These are phyloP conservation scores for Temnopleurus reevesii DNA, from an alignment of 53 echinoderm and acorn worm species.

Conservation along the genomic window DNA sequence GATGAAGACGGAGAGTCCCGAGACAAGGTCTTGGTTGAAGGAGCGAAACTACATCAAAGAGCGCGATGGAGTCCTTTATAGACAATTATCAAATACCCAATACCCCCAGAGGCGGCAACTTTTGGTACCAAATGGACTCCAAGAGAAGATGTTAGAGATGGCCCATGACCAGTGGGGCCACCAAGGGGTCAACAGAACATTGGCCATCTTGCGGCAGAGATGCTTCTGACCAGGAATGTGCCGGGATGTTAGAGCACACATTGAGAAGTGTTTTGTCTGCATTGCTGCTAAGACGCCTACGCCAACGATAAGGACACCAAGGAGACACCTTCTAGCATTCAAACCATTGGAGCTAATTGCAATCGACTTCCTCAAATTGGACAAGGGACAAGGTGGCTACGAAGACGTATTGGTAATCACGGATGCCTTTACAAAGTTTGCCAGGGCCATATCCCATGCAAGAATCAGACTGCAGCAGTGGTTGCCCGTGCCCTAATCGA, in stretches of 20 bases:
- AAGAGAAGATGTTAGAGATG: conserved; percentile 28
- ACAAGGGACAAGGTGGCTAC: conserved; percentile 60
- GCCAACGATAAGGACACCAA: conserved; percentile 56
- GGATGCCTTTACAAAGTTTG: conserved; percentile 69
- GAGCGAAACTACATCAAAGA: background rate
- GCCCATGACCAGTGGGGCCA: conserved; percentile 65
- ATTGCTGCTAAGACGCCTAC: conserved; percentile 52
- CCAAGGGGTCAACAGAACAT: conserved; percentile 61
- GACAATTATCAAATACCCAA: background rate
- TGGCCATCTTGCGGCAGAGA: conserved; percentile 11
- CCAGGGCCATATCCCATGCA: conserved; percentile 52
- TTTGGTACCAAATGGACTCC: conserved; percentile 34
- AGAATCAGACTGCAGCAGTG: conserved; percentile 35
- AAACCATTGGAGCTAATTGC: conserved; percentile 63
- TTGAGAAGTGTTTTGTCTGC: conserved; percentile 65
- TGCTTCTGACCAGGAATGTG: conserved; percentile 70
- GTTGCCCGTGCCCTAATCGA: conserved; percentile 59
- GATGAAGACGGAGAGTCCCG: background rate
- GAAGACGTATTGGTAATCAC: conserved; percentile 72
- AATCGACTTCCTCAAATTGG: conserved; percentile 73
- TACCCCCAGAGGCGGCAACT: background rate
- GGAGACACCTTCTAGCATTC: conserved; percentile 68
- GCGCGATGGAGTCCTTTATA: conserved; percentile 34
- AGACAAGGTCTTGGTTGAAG: conserved; percentile 33
- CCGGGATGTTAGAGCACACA: conserved; percentile 49